Evolutionary conservation across 92 coral and sea anemone species (phyloP).

Genomic region (Nematostella vectensis): DNA sequence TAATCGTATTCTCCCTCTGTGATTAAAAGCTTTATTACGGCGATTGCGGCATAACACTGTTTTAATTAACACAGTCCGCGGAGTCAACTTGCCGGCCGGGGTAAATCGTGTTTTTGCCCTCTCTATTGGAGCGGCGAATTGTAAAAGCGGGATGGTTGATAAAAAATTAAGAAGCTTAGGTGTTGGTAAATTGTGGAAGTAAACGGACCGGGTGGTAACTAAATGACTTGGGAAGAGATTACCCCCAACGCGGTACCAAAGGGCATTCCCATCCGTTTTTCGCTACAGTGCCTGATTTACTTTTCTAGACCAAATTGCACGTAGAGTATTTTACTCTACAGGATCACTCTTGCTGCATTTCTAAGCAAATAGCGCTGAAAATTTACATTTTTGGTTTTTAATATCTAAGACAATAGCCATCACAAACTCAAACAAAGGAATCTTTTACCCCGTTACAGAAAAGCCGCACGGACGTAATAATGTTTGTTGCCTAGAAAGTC

Average conservation of each 20-base stretch:
- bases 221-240: not conserved
- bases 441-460: conserved; percentile 11
- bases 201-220: conserved; percentile 6
- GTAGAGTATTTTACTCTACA: not conserved
- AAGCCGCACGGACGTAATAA: conserved; percentile 40
- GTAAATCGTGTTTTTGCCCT: conserved; percentile 36
- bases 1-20: conserved; percentile 60
- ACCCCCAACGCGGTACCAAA: conserved; percentile 2
- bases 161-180: conserved; percentile 64
- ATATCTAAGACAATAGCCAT: conserved; percentile 11
- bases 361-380: conserved; percentile 13
- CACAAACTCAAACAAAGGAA: conserved; percentile 8
- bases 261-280: not conserved
- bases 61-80: conserved; percentile 72
- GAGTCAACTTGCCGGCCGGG: conserved; percentile 54
- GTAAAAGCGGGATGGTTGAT: conserved; percentile 45
- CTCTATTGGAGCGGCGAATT: conserved; percentile 75
- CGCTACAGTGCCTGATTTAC: not conserved
- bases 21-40: conserved; percentile 53
- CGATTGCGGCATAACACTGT: conserved; percentile 87
- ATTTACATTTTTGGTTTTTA: conserved; percentile 20
- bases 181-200: conserved; percentile 46
- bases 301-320: not conserved
- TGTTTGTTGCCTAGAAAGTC: conserved; percentile 38
- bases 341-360: not conserved